Evolutionary conservation across 1,140 invertebrate species (phyloP), one percentile per base, ranked within the genome.

Genomic region (Calosoma granatense): DNA sequence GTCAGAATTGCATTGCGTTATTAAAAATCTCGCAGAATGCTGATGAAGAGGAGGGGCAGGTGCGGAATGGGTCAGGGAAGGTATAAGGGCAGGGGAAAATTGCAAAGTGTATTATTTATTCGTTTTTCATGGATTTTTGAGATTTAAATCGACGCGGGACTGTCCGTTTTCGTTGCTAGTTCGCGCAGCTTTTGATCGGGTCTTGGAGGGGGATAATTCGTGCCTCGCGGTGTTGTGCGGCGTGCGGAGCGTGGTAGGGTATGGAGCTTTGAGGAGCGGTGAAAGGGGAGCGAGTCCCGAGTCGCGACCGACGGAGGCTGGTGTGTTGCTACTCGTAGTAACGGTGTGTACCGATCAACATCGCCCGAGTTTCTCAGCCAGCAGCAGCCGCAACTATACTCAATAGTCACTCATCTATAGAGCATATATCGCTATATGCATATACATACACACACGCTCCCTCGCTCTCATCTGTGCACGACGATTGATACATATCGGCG

Each of bases 61-160:
- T 4, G 41, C n/a, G n/a, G n/a, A 6, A 11, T 12, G 41, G 3
- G 17, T 47, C 41, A 6, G 41, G 6, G 6, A 6, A 4, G 9
- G 41, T 11, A 17, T 17, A 6, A 17, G 15, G 41, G 41, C 3
- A 6, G 17, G 41, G 17, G 41, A 47, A 47, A 47, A 47, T 47
- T 47, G 41, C 23, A 54, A 54, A 23, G 15, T 56, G 36, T 56
- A 70, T 67, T 70, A 70, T 72, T 70, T 69, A 70, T 70, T 68
- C 68, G 64, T 70, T 72, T 71, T 70, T 67, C 69, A 70, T 70
- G 68, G 69, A 72, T 72, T 70, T 72, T 70, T 69, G 68, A 69
- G 68, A 71, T 70, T 70, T 63, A 61, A 64, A 66, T 66, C 70
- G 70, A 68, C 70, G 70, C 70, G 69, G 69, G 69, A 62, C 68